These are phyloP conservation scores for Sylvilagus floridanus DNA, from an alignment of 2,797 vertebrate genomes.

Conservation along the genomic window DNA sequence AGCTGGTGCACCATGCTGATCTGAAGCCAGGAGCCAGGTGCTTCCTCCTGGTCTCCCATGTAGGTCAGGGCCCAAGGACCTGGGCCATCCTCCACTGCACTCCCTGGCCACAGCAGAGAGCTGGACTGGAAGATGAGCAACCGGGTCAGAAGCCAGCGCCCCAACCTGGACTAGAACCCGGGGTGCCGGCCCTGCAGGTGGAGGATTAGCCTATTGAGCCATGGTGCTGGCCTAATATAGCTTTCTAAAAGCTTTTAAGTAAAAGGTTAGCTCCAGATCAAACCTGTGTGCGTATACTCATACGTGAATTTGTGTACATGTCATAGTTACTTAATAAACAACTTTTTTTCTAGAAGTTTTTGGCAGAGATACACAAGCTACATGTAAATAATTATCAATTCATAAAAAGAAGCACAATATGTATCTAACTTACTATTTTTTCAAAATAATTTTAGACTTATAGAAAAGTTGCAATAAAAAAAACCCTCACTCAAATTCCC, in stretches of 20 bases:
- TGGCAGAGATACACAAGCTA: constrained; percentile 41
- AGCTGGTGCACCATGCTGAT: too few species aligned
- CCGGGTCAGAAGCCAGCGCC: too few species aligned
- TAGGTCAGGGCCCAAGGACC: too few species aligned
- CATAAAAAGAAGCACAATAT: constrained; percentile 6
- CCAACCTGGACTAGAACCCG: too few species aligned
- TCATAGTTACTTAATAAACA: constrained; percentile 14
- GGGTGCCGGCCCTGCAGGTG: too few species aligned
- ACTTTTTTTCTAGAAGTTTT: constrained; percentile 13
- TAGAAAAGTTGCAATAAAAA: background rate
- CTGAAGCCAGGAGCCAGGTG: too few species aligned
- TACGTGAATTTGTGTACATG: background rate
- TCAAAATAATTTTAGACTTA: constrained; percentile 45
- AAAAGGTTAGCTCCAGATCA: background rate
- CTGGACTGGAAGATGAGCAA: too few species aligned
- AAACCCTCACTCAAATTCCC: background rate
- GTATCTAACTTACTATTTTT: constrained; percentile 29
- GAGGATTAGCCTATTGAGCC: too few species aligned
- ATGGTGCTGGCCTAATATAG: too few species aligned
- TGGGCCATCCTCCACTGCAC: too few species aligned
- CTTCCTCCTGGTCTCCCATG: too few species aligned
- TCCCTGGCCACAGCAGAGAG: too few species aligned
- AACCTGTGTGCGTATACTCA: background rate
- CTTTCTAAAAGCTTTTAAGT: background rate
- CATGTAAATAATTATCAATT: background rate